A percentile compares a stretch with the other conserved stretches of the same genome.
phyloP scores from a whole-genome alignment of 2,888 invertebrate genomes.

The Apotomis capreana region DNA sequence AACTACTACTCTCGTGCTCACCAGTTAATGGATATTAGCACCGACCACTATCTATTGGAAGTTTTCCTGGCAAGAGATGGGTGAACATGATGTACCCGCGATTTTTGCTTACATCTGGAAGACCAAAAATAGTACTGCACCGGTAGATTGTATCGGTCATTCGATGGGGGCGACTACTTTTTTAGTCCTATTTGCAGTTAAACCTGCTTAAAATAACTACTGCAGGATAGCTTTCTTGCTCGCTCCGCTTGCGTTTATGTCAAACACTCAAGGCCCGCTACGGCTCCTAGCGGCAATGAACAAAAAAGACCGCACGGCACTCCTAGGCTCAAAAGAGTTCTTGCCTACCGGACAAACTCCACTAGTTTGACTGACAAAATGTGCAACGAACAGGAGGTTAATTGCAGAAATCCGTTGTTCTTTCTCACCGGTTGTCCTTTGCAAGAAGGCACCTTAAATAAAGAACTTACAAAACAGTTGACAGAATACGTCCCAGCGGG shows the following conservation, averaged over 20 bases:
- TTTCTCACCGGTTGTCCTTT: slow-evolving; percentile 62
- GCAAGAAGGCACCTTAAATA: slow-evolving; percentile 48
- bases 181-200: slow-evolving; percentile 61
- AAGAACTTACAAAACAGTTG: slow-evolving; percentile 57
- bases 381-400: slow-evolving; percentile 57
- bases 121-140: slow-evolving; percentile 52
- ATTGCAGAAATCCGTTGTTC: slow-evolving; percentile 66
- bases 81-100: slow-evolving; percentile 65
- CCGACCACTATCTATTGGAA: slow-evolving; percentile 62
- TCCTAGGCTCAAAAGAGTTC: slow-evolving; percentile 62
- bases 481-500: slow-evolving; percentile 67
- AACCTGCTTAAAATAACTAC: slow-evolving; percentile 60
- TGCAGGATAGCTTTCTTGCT: slow-evolving; percentile 64
- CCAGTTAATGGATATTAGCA: slow-evolving; percentile 50
- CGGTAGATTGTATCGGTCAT: slow-evolving; percentile 67
- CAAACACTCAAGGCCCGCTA: slow-evolving; percentile 59
- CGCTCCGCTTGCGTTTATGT: slow-evolving; percentile 66
- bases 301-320: slow-evolving; percentile 48
- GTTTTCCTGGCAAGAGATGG: slow-evolving; percentile 72
- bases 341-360: slow-evolving; percentile 61
- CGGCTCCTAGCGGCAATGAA: slow-evolving; percentile 54
- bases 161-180: slow-evolving; percentile 72
- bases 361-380: slow-evolving; percentile 55
- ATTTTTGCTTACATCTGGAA: slow-evolving; percentile 62
- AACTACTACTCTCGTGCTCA: slow-evolving; percentile 69